Conservation (phyloP, 2,797 vertebrate genomes). For the Emys orbicularis region DNA sequence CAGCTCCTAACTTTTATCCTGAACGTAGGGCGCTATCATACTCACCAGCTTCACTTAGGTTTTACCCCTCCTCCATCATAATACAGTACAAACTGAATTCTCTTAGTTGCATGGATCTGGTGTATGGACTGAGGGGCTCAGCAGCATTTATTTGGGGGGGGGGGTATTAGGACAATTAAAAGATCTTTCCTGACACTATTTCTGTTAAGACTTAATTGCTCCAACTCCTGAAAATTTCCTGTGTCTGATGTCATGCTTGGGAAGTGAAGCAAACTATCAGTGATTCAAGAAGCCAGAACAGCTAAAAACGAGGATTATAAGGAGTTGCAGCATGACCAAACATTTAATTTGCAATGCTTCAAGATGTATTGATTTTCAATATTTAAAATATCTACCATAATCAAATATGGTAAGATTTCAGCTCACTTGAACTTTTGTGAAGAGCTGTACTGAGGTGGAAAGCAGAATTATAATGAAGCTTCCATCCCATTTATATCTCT, state of each 20-base stretch:
- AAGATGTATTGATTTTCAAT: neutral
- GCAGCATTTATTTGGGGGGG: neutral
- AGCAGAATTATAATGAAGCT: neutral
- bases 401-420: constrained; percentile 11
- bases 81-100: neutral
- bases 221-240: constrained; percentile 19
- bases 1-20: constrained; percentile 2
- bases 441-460: neutral
- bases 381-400: neutral
- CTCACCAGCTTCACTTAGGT: neutral
- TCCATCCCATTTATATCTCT: neutral
- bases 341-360: neutral
- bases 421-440: neutral
- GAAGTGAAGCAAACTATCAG: constrained; percentile 4
- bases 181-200: neutral
- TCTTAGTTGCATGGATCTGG: neutral
- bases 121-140: neutral
- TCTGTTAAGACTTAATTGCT: constrained; percentile 37
- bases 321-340: neutral
- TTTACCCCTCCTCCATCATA: neutral
- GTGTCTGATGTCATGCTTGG: constrained; percentile 19
- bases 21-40: neutral
- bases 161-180: neutral
- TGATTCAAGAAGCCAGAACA: constrained; percentile 11
- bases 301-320: neutral